Evolutionary conservation across 2,888 invertebrate species (phyloP).

Genomic region (Yponomeuta sedellus): DNA sequence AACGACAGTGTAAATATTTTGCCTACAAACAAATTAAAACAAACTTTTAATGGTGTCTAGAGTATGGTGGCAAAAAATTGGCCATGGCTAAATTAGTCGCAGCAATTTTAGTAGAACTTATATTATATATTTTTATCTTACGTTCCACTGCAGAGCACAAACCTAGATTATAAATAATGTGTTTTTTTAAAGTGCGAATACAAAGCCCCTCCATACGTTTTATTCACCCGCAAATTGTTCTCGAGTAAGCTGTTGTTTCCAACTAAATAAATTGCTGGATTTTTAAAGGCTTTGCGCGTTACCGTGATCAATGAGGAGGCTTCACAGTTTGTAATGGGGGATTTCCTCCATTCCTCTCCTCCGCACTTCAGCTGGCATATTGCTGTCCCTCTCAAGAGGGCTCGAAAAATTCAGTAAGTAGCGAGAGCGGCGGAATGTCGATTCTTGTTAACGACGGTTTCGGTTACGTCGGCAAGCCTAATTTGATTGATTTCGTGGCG

Average conservation of each 20-base stretch:
- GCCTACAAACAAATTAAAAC: constrained; percentile 21
- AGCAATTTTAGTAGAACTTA: too few species aligned
- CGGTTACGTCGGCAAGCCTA: constrained; percentile 31
- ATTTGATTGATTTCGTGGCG: constrained; percentile 42
- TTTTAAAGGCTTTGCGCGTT: constrained; percentile 68
- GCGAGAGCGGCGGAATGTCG: constrained; percentile 49
- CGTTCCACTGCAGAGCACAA: not conserved
- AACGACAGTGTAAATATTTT: constrained; percentile 22
- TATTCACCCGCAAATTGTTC: not conserved
- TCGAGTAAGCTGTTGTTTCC: constrained; percentile 45
- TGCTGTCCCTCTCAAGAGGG: constrained; percentile 34
- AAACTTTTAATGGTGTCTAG: constrained; percentile 12
- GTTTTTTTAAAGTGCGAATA: not conserved
- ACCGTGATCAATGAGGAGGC: constrained; percentile 68
- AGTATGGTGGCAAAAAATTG: too few species aligned
- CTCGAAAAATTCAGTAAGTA: constrained; percentile 42
- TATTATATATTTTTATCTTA: too few species aligned
- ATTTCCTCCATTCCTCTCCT: constrained; percentile 42
- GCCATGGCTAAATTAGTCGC: too few species aligned
- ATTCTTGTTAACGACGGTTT: constrained; percentile 58
- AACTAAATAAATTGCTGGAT: constrained; percentile 70
- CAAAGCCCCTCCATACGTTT: not conserved
- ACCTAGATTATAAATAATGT: not conserved
- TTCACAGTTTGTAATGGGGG: constrained; percentile 63
- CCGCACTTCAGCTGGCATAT: constrained; percentile 25